Evolutionary conservation across 1,140 invertebrate genomes (phyloP).

Genomic region (Sinella curviseta): DNA sequence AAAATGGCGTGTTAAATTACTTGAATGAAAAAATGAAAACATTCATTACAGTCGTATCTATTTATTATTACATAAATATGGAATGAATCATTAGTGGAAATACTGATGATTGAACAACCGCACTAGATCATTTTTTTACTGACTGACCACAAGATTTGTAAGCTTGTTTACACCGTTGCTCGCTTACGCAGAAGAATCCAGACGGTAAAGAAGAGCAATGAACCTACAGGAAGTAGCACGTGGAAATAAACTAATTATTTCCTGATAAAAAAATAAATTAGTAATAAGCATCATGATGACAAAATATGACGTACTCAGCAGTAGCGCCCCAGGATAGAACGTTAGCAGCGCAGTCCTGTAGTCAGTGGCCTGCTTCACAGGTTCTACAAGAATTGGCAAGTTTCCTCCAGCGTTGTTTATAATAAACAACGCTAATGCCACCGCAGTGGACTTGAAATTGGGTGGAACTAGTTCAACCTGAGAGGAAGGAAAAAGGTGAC

Average conservation of each 20-base stretch:
- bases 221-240: slow-evolving; percentile 30
- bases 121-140: no score
- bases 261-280: neutral
- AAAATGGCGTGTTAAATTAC: no score
- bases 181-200: slow-evolving; percentile 28
- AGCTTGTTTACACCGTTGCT: no score
- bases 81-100: no score
- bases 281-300: slow-evolving; percentile 48
- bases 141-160: no score
- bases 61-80: no score
- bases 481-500: no score
- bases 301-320: slow-evolving; percentile 81
- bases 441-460: slow-evolving; percentile 76
- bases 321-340: slow-evolving; percentile 81
- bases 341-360: slow-evolving; percentile 80
- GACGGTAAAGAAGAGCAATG: slow-evolving; percentile 35
- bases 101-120: no score
- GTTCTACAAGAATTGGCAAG: slow-evolving; percentile 81
- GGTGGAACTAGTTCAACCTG: slow-evolving; percentile 82
- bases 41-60: no score
- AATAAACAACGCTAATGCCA: slow-evolving; percentile 82
- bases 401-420: slow-evolving; percentile 94
- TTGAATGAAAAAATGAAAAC: no score
- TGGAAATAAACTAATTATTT: neutral
- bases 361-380: slow-evolving; percentile 70